A percentile compares a stretch with the other conserved stretches of the same genome.
phyloP scores from a whole-genome alignment of 2,797 vertebrate species.

The Australoheros facetus region DNA sequence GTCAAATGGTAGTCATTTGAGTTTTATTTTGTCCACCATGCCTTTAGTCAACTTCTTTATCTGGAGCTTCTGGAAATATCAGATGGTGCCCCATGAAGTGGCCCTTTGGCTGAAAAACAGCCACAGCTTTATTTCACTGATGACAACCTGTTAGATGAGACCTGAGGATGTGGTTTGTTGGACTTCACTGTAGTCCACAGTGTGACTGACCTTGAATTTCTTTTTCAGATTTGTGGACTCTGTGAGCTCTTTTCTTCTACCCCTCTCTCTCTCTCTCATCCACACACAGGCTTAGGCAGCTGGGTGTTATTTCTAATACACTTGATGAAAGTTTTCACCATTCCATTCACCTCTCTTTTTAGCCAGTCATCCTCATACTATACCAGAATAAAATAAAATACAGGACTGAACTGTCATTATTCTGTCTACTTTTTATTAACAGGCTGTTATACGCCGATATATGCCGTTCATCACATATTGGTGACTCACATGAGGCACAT shows the following conservation, averaged over 20 bases:
- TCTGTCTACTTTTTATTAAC: background rate
- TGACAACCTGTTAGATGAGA: conserved; percentile 47
- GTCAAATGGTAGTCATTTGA: background rate
- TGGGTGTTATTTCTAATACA: conserved; percentile 34
- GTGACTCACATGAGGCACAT: background rate
- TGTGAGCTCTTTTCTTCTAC: background rate
- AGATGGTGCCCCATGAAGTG: background rate
- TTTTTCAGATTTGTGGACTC: conserved; percentile 1
- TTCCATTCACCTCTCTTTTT: conserved; percentile 11
- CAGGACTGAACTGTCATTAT: background rate
- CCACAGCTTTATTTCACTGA: conserved; percentile 14
- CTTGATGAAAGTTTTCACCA: conserved; percentile 18
- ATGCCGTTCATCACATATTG: background rate
- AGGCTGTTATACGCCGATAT: background rate
- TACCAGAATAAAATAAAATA: background rate
- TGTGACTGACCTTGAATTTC: conserved; percentile 33
- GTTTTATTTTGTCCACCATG: background rate
- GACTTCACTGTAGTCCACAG: conserved; percentile 4
- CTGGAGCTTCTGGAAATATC: background rate
- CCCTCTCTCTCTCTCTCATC: background rate
- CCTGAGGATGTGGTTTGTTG: conserved; percentile 19
- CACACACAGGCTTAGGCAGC: background rate
- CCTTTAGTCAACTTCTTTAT: background rate
- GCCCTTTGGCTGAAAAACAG: background rate
- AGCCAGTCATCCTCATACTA: background rate